Evolutionary conservation across 1,140 invertebrate genomes (phyloP), one percentile per base, ranked within the genome.

Genomic region (Aphaenogaster floridana): DNA sequence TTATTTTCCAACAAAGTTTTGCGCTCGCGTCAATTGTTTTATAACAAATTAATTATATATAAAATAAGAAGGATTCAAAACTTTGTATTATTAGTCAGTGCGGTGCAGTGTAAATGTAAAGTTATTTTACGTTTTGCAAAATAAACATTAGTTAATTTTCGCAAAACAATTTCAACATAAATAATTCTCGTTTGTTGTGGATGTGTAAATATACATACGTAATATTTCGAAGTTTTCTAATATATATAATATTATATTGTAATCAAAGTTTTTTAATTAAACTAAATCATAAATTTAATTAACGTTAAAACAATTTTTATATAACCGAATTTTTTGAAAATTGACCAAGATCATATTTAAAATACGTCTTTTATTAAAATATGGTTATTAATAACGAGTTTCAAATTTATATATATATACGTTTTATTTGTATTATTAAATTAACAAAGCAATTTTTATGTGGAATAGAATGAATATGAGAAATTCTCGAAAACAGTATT

Each of bases 391-490:
- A 36, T 39, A 21, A 39, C 57, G 3, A 57, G 15, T 21, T n/a
- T 15, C 28, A 72, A 45, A 68, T 45, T 21, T 68, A 68, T 45
- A 68, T 7, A n/a, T 59, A 59, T 48, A 9, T 68, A 68, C 9
- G 15, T 50, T 71, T 17, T 52, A 72, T 72, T 52, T 1, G 0
- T 48, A 13, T 28, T 42, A 39, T 66, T 66, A 66, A 64, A 42
- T 9, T 28, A 45, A 45, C 11, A 13, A 69, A 69, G 2, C 11
- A 61, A 64, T 39, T 42, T 21, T 15, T 15, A 52, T 8, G 8
- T 8, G 8, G 0, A 59, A 57, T 76, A 42, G 13, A 36, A 76
- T 54, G 4, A 17, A 42, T 57, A 39, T n/a, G 15, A 36, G 21
- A 17, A 11, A 48, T 50, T 34, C 45, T 76, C 17, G 9, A 76